These are phyloP conservation scores for Microdon myrmicae DNA, from an alignment of 2,888 invertebrate genomes.

Conservation along the genomic window DNA sequence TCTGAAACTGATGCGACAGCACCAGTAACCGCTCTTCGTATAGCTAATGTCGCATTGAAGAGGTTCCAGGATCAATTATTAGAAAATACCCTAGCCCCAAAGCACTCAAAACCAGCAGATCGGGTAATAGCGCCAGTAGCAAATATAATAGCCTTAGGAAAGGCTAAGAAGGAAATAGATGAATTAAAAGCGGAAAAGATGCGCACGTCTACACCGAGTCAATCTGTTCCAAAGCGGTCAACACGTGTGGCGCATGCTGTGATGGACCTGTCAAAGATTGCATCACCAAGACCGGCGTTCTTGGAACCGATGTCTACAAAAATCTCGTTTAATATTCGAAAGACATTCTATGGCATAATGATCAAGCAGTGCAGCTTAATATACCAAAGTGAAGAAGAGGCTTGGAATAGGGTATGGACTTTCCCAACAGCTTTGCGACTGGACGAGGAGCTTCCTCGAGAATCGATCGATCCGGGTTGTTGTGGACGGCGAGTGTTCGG, in stretches of 20 bases:
- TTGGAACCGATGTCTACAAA: conserved; percentile 81
- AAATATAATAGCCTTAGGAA: conserved; percentile 77
- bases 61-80: too few species aligned
- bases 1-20: too few species aligned
- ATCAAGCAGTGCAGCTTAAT: conserved; percentile 87
- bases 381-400: conserved; percentile 76
- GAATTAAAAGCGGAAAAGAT: conserved; percentile 67
- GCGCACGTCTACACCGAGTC: conserved; percentile 73
- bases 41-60: too few species aligned
- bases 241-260: conserved; percentile 75
- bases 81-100: too few species aligned
- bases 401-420: conserved; percentile 75
- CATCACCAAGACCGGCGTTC: conserved; percentile 70
- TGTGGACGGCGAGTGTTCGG: too few species aligned
- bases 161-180: conserved; percentile 75
- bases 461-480: too few species aligned
- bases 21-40: too few species aligned
- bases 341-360: conserved; percentile 86
- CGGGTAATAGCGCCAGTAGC: conserved; percentile 80
- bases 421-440: too few species aligned
- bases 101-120: too few species aligned
- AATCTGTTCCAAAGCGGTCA: conserved; percentile 74
- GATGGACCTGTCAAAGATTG: conserved; percentile 50
- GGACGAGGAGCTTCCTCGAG: too few species aligned
- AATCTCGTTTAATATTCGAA: conserved; percentile 85